phyloP scores from a whole-genome alignment of 1,140 invertebrate species.

The Trichonephila clavipes region DNA sequence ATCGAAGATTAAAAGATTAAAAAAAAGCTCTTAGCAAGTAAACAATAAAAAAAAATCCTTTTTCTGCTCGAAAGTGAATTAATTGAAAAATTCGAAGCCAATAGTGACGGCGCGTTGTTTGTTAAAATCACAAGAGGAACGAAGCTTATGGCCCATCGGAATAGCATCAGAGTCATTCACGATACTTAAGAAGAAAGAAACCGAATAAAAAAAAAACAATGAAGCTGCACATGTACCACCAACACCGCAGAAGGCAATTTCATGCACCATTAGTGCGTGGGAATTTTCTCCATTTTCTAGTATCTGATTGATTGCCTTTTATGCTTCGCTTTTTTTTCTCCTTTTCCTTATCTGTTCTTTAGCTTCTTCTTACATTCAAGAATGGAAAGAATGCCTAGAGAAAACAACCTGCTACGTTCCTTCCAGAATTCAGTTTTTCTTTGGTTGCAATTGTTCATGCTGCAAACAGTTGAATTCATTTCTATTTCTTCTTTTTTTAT shows the following conservation, averaged over 20 bases:
- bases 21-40: not conserved
- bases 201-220: conserved; percentile 29
- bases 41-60: not conserved
- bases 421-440: conserved; percentile 28
- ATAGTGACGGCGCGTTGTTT: conserved; percentile 59
- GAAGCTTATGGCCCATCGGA: conserved; percentile 61
- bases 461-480: conserved; percentile 18
- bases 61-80: conserved; percentile 45
- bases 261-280: conserved; percentile 74
- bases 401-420: conserved; percentile 51
- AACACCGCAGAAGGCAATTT: conserved; percentile 75
- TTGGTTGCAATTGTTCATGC: not conserved
- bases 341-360: conserved; percentile 50
- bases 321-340: conserved; percentile 28
- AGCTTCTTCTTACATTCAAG: conserved; percentile 38
- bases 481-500: not conserved
- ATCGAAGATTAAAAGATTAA: not conserved
- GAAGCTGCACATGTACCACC: conserved; percentile 52
- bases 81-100: conserved; percentile 72
- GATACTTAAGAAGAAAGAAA: conserved; percentile 15
- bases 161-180: conserved; percentile 55
- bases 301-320: conserved; percentile 75
- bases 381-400: conserved; percentile 41
- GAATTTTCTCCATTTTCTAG: conserved; percentile 75
- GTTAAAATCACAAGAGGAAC: conserved; percentile 67